Evolutionary conservation across 2,888 invertebrate species (phyloP).

Genomic region (Hymenopus coronatus): DNA sequence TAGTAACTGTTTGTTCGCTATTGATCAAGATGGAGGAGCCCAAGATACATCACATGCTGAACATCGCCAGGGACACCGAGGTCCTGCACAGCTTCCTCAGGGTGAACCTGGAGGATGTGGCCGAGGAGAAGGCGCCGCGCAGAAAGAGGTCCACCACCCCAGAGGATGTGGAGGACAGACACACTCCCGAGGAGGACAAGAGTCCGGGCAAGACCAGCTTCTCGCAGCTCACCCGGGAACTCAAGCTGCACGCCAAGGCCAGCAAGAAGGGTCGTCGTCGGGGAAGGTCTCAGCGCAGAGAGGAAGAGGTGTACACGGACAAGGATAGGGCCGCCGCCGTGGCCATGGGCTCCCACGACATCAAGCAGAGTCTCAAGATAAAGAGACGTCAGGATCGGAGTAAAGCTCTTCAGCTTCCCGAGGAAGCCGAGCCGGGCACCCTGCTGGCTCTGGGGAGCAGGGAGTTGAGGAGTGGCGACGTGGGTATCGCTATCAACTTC

Average conservation of each 20-base stretch:
- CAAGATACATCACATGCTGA: constrained; percentile 58
- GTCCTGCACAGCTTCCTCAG: constrained; percentile 77
- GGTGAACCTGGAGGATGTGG: constrained; percentile 59
- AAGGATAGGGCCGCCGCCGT: constrained; percentile 89
- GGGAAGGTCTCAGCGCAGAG: constrained; percentile 33
- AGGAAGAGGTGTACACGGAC: constrained; percentile 82
- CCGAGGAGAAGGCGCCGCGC: constrained; percentile 28
- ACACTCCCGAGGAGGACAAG: neutral
- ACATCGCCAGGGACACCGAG: constrained; percentile 67
- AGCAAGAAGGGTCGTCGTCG: constrained; percentile 38
- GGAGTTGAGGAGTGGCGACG: constrained; percentile 72
- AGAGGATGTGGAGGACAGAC: constrained; percentile 28
- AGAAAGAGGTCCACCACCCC: neutral
- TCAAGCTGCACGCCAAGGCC: constrained; percentile 33
- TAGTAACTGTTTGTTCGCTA: neutral
- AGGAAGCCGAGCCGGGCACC: constrained; percentile 74
- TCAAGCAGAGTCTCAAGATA: constrained; percentile 77
- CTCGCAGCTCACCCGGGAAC: constrained; percentile 38
- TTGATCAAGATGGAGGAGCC: neutral
- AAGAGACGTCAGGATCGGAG: constrained; percentile 77
- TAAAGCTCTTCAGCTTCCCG: constrained; percentile 68
- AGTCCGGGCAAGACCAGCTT: constrained; percentile 36
- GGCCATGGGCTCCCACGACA: constrained; percentile 80
- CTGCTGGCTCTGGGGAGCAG: constrained; percentile 72
- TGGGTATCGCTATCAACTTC: constrained; percentile 68